Conservation (phyloP, 2,888 invertebrate genomes). For the Pterostichus madidus region DNA sequence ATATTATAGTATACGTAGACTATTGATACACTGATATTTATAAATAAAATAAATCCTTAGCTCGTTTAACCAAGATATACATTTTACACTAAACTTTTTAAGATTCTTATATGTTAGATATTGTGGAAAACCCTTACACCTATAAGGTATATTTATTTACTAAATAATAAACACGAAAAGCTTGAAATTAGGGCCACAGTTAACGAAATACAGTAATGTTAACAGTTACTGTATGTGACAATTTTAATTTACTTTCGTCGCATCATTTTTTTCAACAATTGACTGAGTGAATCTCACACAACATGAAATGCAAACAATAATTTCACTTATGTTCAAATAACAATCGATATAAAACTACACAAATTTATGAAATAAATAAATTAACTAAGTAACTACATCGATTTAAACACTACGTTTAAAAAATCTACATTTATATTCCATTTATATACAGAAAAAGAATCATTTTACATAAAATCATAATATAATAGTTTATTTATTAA, state of each 20-base stretch:
- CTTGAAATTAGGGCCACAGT: constrained; percentile 30
- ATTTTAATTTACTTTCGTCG: too few species aligned
- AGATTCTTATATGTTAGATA: constrained; percentile 42
- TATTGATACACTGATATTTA: constrained; percentile 41
- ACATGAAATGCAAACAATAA: constrained; percentile 22
- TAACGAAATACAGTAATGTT: constrained; percentile 25
- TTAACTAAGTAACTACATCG: constrained; percentile 21
- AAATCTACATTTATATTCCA: constrained; percentile 36
- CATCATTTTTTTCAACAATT: constrained; percentile 12
- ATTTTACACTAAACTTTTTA: constrained; percentile 39
- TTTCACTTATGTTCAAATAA: not conserved
- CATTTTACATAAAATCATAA: constrained; percentile 44
- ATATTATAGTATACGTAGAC: constrained; percentile 39
- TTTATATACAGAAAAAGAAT: constrained; percentile 12
- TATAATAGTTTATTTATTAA: constrained; percentile 22
- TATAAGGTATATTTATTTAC: constrained; percentile 43
- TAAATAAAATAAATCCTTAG: constrained; percentile 52
- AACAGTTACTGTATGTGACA: not conserved
- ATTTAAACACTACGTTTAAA: constrained; percentile 40
- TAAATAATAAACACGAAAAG: constrained; percentile 31
- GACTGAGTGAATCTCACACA: constrained; percentile 44
- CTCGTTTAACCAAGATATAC: constrained; percentile 22
- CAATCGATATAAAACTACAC: constrained; percentile 21
- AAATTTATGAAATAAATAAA: constrained; percentile 48
- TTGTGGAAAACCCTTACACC: constrained; percentile 57